Evolutionary conservation across 2,888 invertebrate genomes (phyloP).

Genomic region (Tenthredo distinguenda): DNA sequence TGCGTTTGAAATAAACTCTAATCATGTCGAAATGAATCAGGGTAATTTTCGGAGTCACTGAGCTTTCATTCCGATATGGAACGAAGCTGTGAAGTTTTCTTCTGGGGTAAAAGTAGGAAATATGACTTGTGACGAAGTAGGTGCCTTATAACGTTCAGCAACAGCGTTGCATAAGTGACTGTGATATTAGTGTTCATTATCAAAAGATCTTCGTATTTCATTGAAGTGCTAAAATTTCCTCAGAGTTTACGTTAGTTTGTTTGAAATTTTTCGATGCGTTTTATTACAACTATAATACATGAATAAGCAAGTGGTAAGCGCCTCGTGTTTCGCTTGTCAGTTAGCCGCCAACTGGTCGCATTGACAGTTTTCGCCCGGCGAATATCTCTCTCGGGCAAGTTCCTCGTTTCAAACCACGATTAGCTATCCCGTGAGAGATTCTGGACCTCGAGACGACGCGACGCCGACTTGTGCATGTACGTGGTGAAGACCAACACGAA

Average conservation of each 20-base stretch:
- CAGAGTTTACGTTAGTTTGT: conserved; percentile 7
- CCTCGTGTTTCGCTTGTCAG: not conserved
- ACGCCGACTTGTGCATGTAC: conserved; percentile 37
- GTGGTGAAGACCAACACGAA: conserved; percentile 28
- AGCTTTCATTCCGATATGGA: not conserved
- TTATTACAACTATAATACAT: conserved; percentile 5
- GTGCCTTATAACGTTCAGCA: not conserved
- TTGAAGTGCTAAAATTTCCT: conserved; percentile 32
- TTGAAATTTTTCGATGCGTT: not conserved
- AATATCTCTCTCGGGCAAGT: conserved; percentile 29
- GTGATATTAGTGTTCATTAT: not conserved
- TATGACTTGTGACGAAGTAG: not conserved
- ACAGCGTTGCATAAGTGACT: not conserved
- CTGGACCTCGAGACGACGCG: conserved; percentile 26
- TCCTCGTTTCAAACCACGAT: conserved; percentile 36
- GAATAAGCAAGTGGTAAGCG: not conserved
- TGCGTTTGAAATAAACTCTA: not conserved
- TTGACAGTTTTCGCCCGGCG: conserved; percentile 43
- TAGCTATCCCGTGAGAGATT: conserved; percentile 49
- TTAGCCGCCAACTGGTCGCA: conserved; percentile 14
- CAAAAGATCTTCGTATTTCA: not conserved
- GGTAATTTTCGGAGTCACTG: not conserved
- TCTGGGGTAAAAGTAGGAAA: not conserved
- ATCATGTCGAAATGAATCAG: not conserved
- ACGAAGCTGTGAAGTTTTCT: not conserved